These are phyloP conservation scores for Harpegnathos saltator DNA, from an alignment of 1,140 invertebrate species.

Conservation along the genomic window DNA sequence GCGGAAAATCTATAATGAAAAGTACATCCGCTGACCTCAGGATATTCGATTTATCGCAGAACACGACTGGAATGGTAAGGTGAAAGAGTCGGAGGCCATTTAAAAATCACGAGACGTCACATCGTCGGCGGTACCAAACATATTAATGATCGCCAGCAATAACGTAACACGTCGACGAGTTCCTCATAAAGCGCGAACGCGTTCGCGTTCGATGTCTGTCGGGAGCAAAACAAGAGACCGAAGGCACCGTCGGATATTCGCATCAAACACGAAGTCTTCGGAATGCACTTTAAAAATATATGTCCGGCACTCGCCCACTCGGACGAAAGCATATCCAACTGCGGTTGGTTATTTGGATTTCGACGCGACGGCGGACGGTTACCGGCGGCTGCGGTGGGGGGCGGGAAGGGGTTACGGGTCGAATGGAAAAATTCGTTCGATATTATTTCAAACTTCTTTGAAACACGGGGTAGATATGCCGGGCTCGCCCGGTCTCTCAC, in stretches of 20 bases:
- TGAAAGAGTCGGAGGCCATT: neutral
- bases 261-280: conserved; percentile 13
- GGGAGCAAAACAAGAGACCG: neutral
- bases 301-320: conserved; percentile 17
- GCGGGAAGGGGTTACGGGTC: conserved; percentile 7
- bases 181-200: neutral
- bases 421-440: conserved; percentile 76
- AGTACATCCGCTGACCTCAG: too few species aligned
- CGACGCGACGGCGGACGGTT: conserved; percentile 4
- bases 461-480: conserved; percentile 70
- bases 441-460: conserved; percentile 80
- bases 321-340: conserved; percentile 29
- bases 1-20: too few species aligned
- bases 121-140: neutral
- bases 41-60: too few species aligned
- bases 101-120: neutral
- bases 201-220: neutral
- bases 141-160: conserved; percentile 8
- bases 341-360: conserved; percentile 56
- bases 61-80: too few species aligned
- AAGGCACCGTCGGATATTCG: conserved; percentile 25
- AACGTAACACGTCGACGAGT: neutral
- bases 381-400: neutral
- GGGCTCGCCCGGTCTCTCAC: conserved; percentile 67
- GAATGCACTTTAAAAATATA: conserved; percentile 54